Evolutionary conservation across 2,888 invertebrate genomes (phyloP).

Genomic region (Coenonympha glycerion): DNA sequence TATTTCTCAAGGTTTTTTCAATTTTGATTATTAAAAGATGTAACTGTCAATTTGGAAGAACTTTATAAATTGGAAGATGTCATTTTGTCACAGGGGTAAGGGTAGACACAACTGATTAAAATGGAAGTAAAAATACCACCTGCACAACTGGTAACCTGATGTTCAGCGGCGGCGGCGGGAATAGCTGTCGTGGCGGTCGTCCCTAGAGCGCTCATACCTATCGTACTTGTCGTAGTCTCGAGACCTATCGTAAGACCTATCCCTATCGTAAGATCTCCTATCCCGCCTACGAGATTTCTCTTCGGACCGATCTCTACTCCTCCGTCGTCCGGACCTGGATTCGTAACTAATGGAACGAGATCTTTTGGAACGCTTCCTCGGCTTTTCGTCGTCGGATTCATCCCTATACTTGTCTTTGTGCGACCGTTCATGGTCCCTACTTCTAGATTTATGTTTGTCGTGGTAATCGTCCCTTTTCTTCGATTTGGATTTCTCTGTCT

Average conservation of each 20-base stretch:
- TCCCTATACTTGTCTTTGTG: constrained; percentile 57
- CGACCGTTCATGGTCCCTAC: constrained; percentile 49
- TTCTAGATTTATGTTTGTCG: constrained; percentile 51
- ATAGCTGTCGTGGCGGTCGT: constrained; percentile 57
- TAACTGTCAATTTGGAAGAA: background rate
- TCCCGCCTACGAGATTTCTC: constrained; percentile 47
- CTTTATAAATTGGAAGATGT: background rate
- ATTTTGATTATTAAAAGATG: too few species aligned
- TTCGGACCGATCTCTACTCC: constrained; percentile 42
- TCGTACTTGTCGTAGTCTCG: constrained; percentile 50
- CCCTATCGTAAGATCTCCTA: constrained; percentile 49
- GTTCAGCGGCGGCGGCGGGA: constrained; percentile 64
- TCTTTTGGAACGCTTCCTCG: constrained; percentile 51
- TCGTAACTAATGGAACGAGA: constrained; percentile 59
- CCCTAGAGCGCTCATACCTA: constrained; percentile 70
- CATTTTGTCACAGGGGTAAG: constrained; percentile 2
- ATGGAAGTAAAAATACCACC: constrained; percentile 56
- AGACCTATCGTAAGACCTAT: constrained; percentile 42
- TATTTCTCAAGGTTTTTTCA: too few species aligned
- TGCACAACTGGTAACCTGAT: constrained; percentile 56
- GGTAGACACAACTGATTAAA: constrained; percentile 21
- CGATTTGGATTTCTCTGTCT: constrained; percentile 42
- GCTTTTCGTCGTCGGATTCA: constrained; percentile 56
- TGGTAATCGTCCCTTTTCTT: constrained; percentile 50
- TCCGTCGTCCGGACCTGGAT: constrained; percentile 46